These are phyloP conservation scores for Stegana nigrithorax DNA, from an alignment of 2,888 invertebrate genomes.

Conservation along the genomic window DNA sequence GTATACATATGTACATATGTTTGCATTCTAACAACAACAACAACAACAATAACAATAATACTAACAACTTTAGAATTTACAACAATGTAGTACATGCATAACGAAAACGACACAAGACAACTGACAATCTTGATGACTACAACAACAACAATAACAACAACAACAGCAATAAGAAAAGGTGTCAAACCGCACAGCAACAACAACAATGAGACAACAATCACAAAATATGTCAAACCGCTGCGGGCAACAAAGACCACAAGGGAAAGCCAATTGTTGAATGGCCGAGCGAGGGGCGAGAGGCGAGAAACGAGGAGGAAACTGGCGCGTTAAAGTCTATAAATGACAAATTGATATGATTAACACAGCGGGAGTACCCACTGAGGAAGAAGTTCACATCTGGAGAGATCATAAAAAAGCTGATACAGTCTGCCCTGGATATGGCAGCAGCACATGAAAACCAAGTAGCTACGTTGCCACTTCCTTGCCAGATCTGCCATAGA, in stretches of 20 bases:
- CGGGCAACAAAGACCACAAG: no score
- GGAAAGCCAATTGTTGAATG: no score
- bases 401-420: not conserved
- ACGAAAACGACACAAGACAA: conserved; percentile 12
- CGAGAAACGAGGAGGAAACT: no score
- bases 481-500: no score
- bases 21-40: not conserved
- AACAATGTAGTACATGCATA: conserved; percentile 9
- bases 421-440: no score
- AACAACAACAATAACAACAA: conserved; percentile 19
- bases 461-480: no score
- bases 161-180: conserved; percentile 4
- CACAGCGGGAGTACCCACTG: conserved; percentile 39
- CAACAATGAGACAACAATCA: not conserved
- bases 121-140: not conserved
- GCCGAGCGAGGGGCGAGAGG: no score
- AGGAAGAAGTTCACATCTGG: not conserved
- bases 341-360: conserved; percentile 49
- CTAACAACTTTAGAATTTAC: conserved; percentile 13
- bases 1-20: not conserved
- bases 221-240: not conserved
- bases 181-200: not conserved
- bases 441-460: no score
- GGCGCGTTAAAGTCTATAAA: conserved; percentile 40
- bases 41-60: conserved; percentile 13